Percentiles rank a stretch among this genome's conserved stretches.
These are phyloP conservation scores for Perccottus glenii DNA, from an alignment of 2,113 vertebrate genomes.

Conservation along the genomic window DNA sequence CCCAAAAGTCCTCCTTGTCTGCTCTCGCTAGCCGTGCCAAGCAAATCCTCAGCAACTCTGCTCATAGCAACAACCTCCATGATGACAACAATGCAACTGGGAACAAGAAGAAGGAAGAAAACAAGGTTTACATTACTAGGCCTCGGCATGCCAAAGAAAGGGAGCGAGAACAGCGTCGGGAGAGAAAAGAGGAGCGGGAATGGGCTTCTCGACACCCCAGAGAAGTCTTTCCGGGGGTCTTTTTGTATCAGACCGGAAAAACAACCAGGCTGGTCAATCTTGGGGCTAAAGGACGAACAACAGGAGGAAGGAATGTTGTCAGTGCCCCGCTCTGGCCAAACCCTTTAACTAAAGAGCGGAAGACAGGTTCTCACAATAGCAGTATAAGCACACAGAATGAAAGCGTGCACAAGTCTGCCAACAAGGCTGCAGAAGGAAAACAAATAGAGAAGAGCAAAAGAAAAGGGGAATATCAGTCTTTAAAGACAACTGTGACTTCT, in stretches of 20 bases:
- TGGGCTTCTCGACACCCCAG: slow-evolving; percentile 68
- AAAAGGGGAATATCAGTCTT: slow-evolving; percentile 22
- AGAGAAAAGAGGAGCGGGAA: slow-evolving; percentile 54
- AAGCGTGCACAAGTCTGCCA: slow-evolving; percentile 44
- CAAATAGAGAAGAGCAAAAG: slow-evolving; percentile 42
- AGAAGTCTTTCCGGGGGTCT: slow-evolving; percentile 85
- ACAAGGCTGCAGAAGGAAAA: slow-evolving; percentile 50
- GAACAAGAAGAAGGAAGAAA: slow-evolving; percentile 72
- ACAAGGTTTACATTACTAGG: slow-evolving; percentile 92
- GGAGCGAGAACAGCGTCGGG: slow-evolving; percentile 65
- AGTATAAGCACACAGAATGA: slow-evolving; percentile 57
- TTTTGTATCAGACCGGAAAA: slow-evolving; percentile 85
- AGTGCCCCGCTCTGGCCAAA: slow-evolving; percentile 71
- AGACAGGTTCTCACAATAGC: slow-evolving; percentile 52
- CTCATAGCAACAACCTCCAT: slow-evolving; percentile 55
- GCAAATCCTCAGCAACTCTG: slow-evolving; percentile 78
- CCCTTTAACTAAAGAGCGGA: slow-evolving; percentile 63
- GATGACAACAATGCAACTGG: slow-evolving; percentile 35
- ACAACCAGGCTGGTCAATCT: slow-evolving; percentile 81
- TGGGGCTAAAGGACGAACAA: slow-evolving; percentile 65
- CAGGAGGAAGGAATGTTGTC: slow-evolving; percentile 54
- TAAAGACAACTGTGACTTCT: slow-evolving; percentile 20
- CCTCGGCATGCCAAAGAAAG: slow-evolving; percentile 80
- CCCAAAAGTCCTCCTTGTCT: slow-evolving; percentile 76
- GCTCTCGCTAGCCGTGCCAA: slow-evolving; percentile 81